These are phyloP conservation scores for Argentina silus DNA, from an alignment of 2,797 vertebrate species.

Conservation along the genomic window DNA sequence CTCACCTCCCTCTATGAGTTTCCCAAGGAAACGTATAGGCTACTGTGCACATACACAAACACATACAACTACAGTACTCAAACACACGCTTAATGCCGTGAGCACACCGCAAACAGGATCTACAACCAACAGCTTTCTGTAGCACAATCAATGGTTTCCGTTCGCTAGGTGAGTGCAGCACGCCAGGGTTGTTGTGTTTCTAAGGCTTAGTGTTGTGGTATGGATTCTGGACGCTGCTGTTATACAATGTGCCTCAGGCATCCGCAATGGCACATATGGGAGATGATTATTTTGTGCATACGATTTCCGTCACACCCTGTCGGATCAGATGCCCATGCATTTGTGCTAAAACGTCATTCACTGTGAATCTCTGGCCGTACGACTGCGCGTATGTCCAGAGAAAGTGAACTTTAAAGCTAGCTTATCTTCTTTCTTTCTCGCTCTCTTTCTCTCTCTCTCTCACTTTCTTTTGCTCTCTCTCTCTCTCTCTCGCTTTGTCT, in stretches of 20 bases:
- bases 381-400: conserved; percentile 11
- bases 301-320: conserved; percentile 12
- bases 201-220: conserved; percentile 42
- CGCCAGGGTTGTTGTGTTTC: conserved; percentile 50
- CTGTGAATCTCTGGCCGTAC: conserved; percentile 23
- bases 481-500: neutral
- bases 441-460: conserved; percentile 5
- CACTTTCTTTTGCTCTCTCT: conserved; percentile 3
- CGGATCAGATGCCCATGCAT: conserved; percentile 45
- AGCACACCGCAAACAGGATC: conserved; percentile 31
- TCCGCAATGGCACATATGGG: conserved; percentile 32
- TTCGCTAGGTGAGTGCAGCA: conserved; percentile 61
- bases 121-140: conserved; percentile 39
- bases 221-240: conserved; percentile 28
- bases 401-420: conserved; percentile 20
- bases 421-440: neutral
- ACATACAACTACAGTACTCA: conserved; percentile 54
- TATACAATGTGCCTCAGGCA: conserved; percentile 43
- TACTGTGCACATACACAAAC: conserved; percentile 58
- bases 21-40: conserved; percentile 50
- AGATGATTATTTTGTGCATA: conserved; percentile 26
- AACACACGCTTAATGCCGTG: conserved; percentile 32
- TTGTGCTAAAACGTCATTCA: conserved; percentile 55
- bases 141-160: conserved; percentile 49
- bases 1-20: conserved; percentile 10